A percentile compares a stretch with the other conserved stretches of the same genome.
These are phyloP conservation scores for Apeltes quadracus DNA, from an alignment of 2,113 vertebrate genomes.

Conservation along the genomic window DNA sequence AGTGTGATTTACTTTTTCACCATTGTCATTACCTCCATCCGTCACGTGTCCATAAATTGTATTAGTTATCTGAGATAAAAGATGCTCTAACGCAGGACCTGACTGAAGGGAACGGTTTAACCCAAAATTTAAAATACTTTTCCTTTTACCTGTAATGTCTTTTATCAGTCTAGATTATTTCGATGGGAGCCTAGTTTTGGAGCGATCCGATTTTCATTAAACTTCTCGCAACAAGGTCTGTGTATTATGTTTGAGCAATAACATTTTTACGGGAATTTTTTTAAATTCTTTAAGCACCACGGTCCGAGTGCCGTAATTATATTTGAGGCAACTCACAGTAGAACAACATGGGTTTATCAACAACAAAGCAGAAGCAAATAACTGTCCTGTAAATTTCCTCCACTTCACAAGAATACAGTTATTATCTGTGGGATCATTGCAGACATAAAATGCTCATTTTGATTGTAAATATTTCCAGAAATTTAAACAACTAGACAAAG, in stretches of 20 bases:
- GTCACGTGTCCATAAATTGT: background rate
- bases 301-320: background rate
- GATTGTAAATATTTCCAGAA: background rate
- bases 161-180: too few relatives aligned
- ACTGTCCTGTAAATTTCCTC: background rate
- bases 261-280: background rate
- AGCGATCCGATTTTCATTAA: too few relatives aligned
- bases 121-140: too few relatives aligned
- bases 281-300: background rate
- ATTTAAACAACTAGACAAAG: background rate
- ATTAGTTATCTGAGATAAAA: background rate
- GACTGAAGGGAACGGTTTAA: too few relatives aligned
- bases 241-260: background rate
- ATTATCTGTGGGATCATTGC: background rate
- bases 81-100: background rate
- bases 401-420: background rate
- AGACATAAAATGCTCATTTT: background rate
- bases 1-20: too few relatives aligned
- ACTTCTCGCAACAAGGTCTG: background rate
- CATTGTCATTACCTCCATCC: background rate
- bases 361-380: background rate
- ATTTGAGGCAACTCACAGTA: too few relatives aligned
- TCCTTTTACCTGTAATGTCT: too few relatives aligned
- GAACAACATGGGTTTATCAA: background rate
- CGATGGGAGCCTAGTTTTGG: too few relatives aligned